A percentile compares a stretch with the other conserved stretches of the same genome.
Evolutionary conservation across 2,797 vertebrate species (phyloP).

Genomic region (Discoglossus pictus): DNA sequence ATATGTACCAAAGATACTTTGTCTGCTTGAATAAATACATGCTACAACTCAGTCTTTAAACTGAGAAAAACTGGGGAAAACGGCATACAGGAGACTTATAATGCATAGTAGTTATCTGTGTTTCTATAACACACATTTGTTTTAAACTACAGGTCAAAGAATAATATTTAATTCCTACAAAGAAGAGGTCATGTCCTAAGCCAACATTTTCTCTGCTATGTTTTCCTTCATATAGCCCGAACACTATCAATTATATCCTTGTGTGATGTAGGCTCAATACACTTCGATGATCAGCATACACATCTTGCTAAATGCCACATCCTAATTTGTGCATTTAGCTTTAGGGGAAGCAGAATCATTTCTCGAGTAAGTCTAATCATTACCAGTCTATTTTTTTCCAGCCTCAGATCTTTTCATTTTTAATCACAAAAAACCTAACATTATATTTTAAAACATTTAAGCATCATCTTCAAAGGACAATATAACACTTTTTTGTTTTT

Average conservation of each 20-base stretch:
- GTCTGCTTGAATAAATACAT: conserved; percentile 15
- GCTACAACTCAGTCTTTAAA: neutral
- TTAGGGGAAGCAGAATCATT: conserved; percentile 45
- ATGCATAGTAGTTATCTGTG: neutral
- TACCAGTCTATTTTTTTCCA: conserved; percentile 48
- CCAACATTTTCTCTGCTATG: conserved; percentile 20
- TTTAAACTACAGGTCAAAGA: conserved; percentile 27
- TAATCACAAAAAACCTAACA: conserved; percentile 34
- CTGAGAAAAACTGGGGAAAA: neutral
- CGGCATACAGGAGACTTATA: neutral
- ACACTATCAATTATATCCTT: conserved; percentile 52
- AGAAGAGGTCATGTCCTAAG: conserved; percentile 47
- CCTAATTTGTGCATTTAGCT: conserved; percentile 52
- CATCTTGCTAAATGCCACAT: conserved; percentile 49
- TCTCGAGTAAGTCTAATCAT: conserved; percentile 47
- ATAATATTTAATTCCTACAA: conserved; percentile 27
- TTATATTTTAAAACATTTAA: conserved; percentile 38
- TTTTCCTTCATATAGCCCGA: conserved; percentile 41
- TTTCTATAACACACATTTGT: conserved; percentile 17
- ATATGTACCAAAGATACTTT: conserved; percentile 12
- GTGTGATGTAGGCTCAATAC: conserved; percentile 48
- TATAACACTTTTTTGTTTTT: conserved; percentile 2
- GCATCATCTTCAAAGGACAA: conserved; percentile 21
- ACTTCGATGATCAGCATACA: conserved; percentile 51
- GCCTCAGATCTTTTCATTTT: conserved; percentile 47